A percentile compares a stretch with the other conserved stretches of the same genome.
Conservation (phyloP, 1,140 invertebrate species). For the Patella vulgata region DNA sequence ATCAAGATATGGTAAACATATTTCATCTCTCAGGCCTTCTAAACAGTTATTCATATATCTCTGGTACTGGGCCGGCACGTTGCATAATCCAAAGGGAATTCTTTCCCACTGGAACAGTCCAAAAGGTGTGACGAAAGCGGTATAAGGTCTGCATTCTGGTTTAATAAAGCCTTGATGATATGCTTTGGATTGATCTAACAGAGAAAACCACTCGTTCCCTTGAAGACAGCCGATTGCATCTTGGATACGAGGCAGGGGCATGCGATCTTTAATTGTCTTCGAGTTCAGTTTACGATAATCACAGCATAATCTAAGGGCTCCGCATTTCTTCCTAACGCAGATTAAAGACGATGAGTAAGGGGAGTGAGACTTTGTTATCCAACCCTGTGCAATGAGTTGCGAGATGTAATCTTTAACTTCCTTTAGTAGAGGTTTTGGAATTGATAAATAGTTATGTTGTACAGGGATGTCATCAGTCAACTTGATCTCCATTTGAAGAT, state of each 20-base stretch:
- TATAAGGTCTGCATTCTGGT: constrained; percentile 21
- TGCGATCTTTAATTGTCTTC: constrained; percentile 1
- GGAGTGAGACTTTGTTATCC: neutral
- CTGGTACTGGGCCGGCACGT: constrained; percentile 21
- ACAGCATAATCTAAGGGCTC: constrained; percentile 11
- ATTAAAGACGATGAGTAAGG: constrained; percentile 11
- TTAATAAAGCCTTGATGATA: constrained; percentile 25
- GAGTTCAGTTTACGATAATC: constrained; percentile 14
- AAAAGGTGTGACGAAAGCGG: constrained; percentile 25
- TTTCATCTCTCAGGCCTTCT: constrained; percentile 8
- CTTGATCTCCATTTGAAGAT: constrained; percentile 24
- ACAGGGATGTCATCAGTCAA: constrained; percentile 23
- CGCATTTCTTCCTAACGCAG: constrained; percentile 13
- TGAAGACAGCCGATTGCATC: constrained; percentile 15
- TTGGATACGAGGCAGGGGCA: constrained; percentile 23
- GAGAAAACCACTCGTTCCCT: constrained; percentile 18
- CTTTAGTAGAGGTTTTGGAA: constrained; percentile 14
- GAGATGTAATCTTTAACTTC: constrained; percentile 11
- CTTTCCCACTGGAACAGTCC: constrained; percentile 19
- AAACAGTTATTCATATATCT: constrained; percentile 16
- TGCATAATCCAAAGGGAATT: constrained; percentile 28
- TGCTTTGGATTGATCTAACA: constrained; percentile 24
- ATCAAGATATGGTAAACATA: constrained; percentile 31
- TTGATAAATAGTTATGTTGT: constrained; percentile 4
- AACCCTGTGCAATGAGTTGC: neutral